These are phyloP conservation scores for Telmatochromis sp. DNA, from an alignment of 2,113 vertebrate species.

Conservation along the genomic window DNA sequence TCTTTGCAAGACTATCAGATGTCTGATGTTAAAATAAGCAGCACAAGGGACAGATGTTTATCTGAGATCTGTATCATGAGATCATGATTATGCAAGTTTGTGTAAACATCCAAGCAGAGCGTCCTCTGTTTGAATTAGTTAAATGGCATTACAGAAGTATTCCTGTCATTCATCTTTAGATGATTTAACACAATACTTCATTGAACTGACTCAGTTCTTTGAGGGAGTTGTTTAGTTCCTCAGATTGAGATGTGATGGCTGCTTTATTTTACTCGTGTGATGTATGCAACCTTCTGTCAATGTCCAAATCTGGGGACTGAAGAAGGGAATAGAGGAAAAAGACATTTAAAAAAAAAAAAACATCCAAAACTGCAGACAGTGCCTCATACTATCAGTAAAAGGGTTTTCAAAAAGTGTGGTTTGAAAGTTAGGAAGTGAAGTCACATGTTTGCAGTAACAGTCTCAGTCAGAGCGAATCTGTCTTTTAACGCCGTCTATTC, in stretches of 20 bases:
- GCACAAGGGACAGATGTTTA: not conserved
- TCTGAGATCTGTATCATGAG: not conserved
- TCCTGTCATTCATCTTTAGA: not conserved
- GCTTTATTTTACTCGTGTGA: not conserved
- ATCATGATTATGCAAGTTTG: not conserved
- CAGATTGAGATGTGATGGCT: not conserved
- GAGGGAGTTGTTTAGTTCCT: not conserved
- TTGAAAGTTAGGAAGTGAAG: not conserved
- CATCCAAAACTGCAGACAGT: not conserved
- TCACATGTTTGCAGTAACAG: not conserved
- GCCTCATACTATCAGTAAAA: not conserved
- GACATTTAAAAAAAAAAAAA: fast-evolving
- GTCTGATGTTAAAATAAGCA: not conserved
- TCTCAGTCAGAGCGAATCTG: not conserved
- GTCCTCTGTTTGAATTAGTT: not conserved
- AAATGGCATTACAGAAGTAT: not conserved
- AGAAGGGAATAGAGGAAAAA: not conserved
- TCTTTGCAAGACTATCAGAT: not conserved
- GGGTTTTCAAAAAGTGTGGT: not conserved
- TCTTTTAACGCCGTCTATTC: constrained; percentile 21
- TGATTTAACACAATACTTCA: not conserved
- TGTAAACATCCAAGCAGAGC: not conserved
- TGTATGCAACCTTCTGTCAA: not conserved
- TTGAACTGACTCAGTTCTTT: not conserved
- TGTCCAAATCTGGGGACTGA: not conserved